Conservation (phyloP, 2,888 invertebrate genomes). For the Polylopha cassiicola region DNA sequence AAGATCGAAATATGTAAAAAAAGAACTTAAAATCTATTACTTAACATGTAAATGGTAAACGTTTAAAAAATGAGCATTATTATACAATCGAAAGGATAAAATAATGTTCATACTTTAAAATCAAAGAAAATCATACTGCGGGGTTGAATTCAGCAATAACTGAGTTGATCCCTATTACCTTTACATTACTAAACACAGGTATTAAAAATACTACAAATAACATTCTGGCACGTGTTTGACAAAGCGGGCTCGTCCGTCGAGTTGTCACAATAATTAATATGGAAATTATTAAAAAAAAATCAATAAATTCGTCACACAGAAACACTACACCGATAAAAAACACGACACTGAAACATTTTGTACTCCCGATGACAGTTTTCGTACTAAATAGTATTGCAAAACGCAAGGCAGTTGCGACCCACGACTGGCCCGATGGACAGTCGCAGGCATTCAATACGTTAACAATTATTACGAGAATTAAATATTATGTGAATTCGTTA, state of each 20-base stretch:
- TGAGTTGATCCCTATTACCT: slow-evolving; percentile 52
- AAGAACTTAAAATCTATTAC: slow-evolving; percentile 61
- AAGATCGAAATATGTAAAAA: slow-evolving; percentile 49
- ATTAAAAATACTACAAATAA: slow-evolving; percentile 63
- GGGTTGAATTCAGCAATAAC: slow-evolving; percentile 41
- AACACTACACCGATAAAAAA: slow-evolving; percentile 47
- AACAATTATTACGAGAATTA: slow-evolving; percentile 11
- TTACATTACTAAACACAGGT: slow-evolving; percentile 51
- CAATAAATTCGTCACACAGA: slow-evolving; percentile 61
- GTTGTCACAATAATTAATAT: slow-evolving; percentile 48
- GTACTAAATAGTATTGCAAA: slow-evolving; percentile 36
- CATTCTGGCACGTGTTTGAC: slow-evolving; percentile 71
- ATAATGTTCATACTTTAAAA: slow-evolving; percentile 65
- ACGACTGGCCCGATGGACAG: slow-evolving; percentile 32
- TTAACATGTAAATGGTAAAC: slow-evolving; percentile 68
- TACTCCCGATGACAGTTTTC: slow-evolving; percentile 54
- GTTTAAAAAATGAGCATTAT: slow-evolving; percentile 73
- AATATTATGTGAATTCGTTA: slow-evolving; percentile 8
- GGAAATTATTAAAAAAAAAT: slow-evolving; percentile 32
- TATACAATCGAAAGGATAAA: slow-evolving; percentile 67
- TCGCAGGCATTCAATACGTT: slow-evolving; percentile 14
- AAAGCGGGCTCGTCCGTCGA: slow-evolving; percentile 44
- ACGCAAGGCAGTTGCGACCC: slow-evolving; percentile 45
- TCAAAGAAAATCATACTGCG: slow-evolving; percentile 45
- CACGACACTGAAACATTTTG: slow-evolving; percentile 53